Evolutionary conservation across 2,888 invertebrate genomes (phyloP), one percentile per base, ranked within the genome.

Genomic region (Clivina fossor): DNA sequence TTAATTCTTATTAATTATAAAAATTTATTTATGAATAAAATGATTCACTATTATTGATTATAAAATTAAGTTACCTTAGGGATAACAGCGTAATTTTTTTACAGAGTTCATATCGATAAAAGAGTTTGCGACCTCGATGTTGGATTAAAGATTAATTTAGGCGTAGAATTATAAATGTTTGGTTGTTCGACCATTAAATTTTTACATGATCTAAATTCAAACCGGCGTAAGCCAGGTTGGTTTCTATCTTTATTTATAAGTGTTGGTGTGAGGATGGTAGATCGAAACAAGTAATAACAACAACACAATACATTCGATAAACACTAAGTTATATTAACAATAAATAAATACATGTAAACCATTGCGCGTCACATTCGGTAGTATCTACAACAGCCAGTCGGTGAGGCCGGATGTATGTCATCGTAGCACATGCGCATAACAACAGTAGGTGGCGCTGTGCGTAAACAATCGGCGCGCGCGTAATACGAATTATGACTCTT

Each of bases 151-250:
- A 79, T 76, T 78, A 79, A 75, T 76, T 78, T 79, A 76, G 78
- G 80, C 79, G 85, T 69, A 86, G 81, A 73, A 76, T 78, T 78
- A 83, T 77, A 78, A 77, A 75, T 74, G 76, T 83, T 84, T 80
- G 79, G 83, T 84, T 87, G 86, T 87, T 87, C 85, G 85, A 86
- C 85, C 80, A 81, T 86, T 85, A 80, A 85, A 83, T 80, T 81
- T 80, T 85, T 86, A 87, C 86, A 86, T 87, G 86, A 88, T 87
- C 85, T 88, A 87, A 88, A 87, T 88, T 88, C 83, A 88, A 80
- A 86, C 85, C 86, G 86, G 85, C 77, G 84, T 84, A 68, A 88
- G 83, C 85, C 86, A 87, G 86, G 85, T 88, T 82, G 84, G 86
- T 84, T 88, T 88, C 83, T 88, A 87, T 88, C 84, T 84, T 82